phyloP scores from a whole-genome alignment of 2,113 vertebrate genomes.

The Malurus cyaneus region DNA sequence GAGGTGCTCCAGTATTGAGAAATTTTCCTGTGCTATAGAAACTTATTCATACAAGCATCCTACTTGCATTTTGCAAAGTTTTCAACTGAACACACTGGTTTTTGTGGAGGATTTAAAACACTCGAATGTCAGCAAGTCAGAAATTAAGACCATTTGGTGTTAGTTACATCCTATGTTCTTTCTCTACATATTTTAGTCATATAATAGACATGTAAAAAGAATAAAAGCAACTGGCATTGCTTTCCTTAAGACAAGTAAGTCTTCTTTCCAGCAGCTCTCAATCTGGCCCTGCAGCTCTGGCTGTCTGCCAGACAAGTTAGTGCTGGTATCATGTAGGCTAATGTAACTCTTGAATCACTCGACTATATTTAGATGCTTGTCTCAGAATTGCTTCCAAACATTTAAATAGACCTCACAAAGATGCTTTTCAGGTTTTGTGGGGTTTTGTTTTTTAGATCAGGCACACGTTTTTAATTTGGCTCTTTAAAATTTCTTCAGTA shows the following conservation, averaged over 20 bases:
- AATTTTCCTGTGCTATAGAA: not conserved
- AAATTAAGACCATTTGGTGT: not conserved
- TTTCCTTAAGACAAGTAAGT: slow-evolving; percentile 1
- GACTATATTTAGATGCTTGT: slow-evolving; percentile 52
- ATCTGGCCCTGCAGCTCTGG: slow-evolving; percentile 3
- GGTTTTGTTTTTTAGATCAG: slow-evolving; percentile 2
- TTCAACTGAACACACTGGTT: not conserved
- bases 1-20: not conserved
- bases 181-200: not conserved
- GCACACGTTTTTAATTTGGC: not conserved
- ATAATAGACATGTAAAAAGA: not conserved
- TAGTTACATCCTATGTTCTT: not conserved
- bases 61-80: not conserved
- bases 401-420: slow-evolving; percentile 33
- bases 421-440: slow-evolving; percentile 34
- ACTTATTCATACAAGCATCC: not conserved
- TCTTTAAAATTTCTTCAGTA: not conserved
- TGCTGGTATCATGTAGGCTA: slow-evolving; percentile 40
- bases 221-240: not conserved
- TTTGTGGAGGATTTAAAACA: not conserved
- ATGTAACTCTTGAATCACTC: slow-evolving; percentile 48
- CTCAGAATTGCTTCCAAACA: slow-evolving; percentile 40
- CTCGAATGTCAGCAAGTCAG: not conserved
- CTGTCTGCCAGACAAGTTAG: slow-evolving; percentile 25
- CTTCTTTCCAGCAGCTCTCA: not conserved